Evolutionary conservation across 1,140 invertebrate species (phyloP), one percentile per base, ranked within the genome.

Genomic region (Temnothorax longispinosus): DNA sequence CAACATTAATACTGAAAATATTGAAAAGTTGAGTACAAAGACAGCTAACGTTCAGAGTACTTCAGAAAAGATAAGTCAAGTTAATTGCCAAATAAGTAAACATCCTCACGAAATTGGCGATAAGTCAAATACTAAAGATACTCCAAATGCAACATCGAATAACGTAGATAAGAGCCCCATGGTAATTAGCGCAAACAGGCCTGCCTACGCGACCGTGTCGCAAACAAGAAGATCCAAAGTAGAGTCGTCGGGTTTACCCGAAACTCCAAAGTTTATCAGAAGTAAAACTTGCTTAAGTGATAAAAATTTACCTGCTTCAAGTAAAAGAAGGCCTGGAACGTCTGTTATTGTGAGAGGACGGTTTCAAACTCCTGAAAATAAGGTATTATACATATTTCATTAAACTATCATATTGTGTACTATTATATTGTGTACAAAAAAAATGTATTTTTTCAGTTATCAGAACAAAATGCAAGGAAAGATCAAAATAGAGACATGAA

Each of bases 131-230:
- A 93, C 91, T 88, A 92, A 93, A 89, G 69, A 81, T 54, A 86
- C 87, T 10, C 50, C 11, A 32, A 94, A 92, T 86, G 64, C 86
- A 84, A 87, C 72, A 18, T 87, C 88, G 27, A 65, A 89, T 75
- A 80, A 52, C 44, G 38, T 85, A 65, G 92, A 89, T 72, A 87
- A 85, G 41, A 52, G 54, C 6, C 18, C 47, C n/a, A 18, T 21
- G 13, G 13, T 54, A 15, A 44, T 78, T 54, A 76, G 58, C 50
- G 64, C 64, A 41, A 75, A 58, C 21, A 93, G 92, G 81, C 92
- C 94, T 13, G 95, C 96, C 8, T 96, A 96, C 92, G 95, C 96
- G 10, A 94, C 94, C 0, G 94, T 96, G 6, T 94, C 96, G 18
- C 93, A 93, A 72, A 91, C 90, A 75, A 94, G 87, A 50, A 50